Percentiles rank a stretch among this genome's conserved stretches.
These are phyloP conservation scores for Enteromius argenteus DNA, from an alignment of 2,797 vertebrate genomes.

Conservation along the genomic window DNA sequence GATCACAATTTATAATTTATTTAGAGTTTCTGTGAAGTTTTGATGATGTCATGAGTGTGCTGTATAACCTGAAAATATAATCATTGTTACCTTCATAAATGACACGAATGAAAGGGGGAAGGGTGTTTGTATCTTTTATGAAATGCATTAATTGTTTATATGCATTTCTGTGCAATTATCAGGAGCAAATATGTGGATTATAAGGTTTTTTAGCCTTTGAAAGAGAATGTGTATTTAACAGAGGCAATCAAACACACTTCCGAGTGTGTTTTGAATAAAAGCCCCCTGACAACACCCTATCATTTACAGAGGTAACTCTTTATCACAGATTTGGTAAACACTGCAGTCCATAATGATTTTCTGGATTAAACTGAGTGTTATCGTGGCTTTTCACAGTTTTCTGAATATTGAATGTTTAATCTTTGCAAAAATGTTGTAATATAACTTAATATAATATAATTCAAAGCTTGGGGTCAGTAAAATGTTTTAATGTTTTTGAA, in stretches of 20 bases:
- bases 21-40: background rate
- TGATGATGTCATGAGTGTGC: background rate
- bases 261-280: slow-evolving; percentile 17
- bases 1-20: background rate
- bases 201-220: background rate
- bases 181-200: background rate
- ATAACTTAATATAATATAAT: background rate
- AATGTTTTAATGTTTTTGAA: background rate
- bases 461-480: background rate
- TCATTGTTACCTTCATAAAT: slow-evolving; percentile 5
- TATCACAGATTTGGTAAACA: slow-evolving; percentile 6
- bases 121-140: background rate
- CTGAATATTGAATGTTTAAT: background rate
- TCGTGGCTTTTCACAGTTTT: slow-evolving; percentile 1
- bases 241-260: slow-evolving; percentile 24
- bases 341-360: slow-evolving; percentile 4
- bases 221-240: slow-evolving; percentile 16
- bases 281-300: background rate
- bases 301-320: slow-evolving; percentile 13
- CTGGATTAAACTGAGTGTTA: background rate
- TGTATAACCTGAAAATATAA: background rate
- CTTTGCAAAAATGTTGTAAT: background rate
- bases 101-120: background rate
- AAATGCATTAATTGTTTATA: slow-evolving; percentile 27
- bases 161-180: slow-evolving; percentile 15